Evolutionary conservation across 2,888 invertebrate species (phyloP), one percentile per base, ranked within the genome.

Genomic region (Cordilura impudica): DNA sequence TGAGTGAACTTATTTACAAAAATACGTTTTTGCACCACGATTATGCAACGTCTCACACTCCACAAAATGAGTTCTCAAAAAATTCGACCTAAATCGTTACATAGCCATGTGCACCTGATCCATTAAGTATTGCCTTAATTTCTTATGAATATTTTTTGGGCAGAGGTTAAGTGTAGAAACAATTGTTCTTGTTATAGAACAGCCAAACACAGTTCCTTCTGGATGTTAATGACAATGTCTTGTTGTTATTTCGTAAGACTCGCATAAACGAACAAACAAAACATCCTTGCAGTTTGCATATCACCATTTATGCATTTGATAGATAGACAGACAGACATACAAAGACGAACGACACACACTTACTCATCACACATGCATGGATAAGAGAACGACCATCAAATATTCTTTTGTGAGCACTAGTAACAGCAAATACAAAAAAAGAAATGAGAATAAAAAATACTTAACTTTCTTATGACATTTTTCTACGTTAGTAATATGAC

Each of bases 161-260:
- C n/a, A n/a, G n/a, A n/a, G n/a, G n/a, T n/a, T n/a, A n/a, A n/a
- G n/a, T n/a, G n/a, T n/a, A n/a, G n/a, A n/a, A n/a, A n/a, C n/a
- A n/a, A n/a, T n/a, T n/a, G n/a, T n/a, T n/a, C n/a, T n/a, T n/a
- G n/a, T n/a, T n/a, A n/a, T n/a, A n/a, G n/a, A 2, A 16, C 29
- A 10, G 5, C 14, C 51, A n/a, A 29, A 53, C 26, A 51, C 49
- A 54, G 31, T 51, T 65, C 35, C 70, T 65, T 66, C 54, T 53
- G 76, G 53, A 65, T 66, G 76, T 71, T 77, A 53, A 60, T 66
- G 66, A 71, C 76, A 77, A 71, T 77, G 29, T 29, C 47, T 77
- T 54, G 14, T 58, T 43, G 12, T 12, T 69, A 39, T 39, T 39
- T n/a, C n/a, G n/a, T 39, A 39, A n/a, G n/a, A 39, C 12, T 35